These are phyloP conservation scores for Ictidomys tridecemlineatus DNA, from an alignment of 2,113 vertebrate genomes.

Conservation along the genomic window DNA sequence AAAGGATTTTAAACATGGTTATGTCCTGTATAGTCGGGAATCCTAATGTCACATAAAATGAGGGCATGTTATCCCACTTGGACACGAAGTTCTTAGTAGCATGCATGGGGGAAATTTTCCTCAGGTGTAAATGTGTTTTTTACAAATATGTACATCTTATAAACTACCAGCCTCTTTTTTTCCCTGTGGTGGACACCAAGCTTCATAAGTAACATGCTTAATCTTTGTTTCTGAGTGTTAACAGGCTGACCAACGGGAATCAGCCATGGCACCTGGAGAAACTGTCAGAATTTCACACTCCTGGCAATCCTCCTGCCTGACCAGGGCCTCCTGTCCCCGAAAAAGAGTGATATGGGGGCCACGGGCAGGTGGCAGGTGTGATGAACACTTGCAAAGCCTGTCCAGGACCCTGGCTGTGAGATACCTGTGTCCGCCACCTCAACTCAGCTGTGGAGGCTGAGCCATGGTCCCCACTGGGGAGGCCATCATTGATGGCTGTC, in stretches of 20 bases:
- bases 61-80: not conserved
- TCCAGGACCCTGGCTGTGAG: not conserved
- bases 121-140: not conserved
- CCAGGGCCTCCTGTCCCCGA: not conserved
- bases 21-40: not conserved
- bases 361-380: not conserved
- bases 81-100: not conserved
- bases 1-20: not conserved
- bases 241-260: not conserved
- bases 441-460: not conserved
- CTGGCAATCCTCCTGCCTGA: not conserved
- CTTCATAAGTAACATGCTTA: not conserved
- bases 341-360: not conserved
- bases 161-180: not conserved
- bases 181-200: not conserved
- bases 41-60: not conserved
- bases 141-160: not conserved
- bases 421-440: not conserved
- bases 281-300: not conserved
- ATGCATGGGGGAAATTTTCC: not conserved
- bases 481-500: not conserved
- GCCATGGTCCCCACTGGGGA: not conserved
- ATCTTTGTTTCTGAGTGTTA: not conserved
- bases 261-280: not conserved
- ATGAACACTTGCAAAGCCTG: not conserved